A percentile compares a stretch with the other conserved stretches of the same genome.
Evolutionary conservation across 1,140 invertebrate genomes (phyloP).

Genomic region (Asbolus verrucosus): DNA sequence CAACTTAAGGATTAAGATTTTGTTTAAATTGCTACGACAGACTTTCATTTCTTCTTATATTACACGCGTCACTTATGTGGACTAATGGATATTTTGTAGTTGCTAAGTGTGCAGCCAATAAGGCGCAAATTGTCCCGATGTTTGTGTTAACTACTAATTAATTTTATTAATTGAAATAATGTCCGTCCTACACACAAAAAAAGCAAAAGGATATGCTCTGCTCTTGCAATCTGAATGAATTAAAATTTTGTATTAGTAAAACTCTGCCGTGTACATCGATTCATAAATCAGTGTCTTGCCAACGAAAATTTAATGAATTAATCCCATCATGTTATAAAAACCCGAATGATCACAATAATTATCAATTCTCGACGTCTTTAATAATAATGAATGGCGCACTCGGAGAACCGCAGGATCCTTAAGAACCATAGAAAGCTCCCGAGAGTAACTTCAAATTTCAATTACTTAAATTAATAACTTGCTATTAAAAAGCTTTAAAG

Average conservation of each 20-base stretch:
- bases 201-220: no score
- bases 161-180: no score
- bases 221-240: no score
- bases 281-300: neutral
- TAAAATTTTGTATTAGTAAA: conserved; percentile 2
- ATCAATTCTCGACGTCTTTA: neutral
- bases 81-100: no score
- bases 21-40: no score
- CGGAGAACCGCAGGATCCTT: conserved; percentile 8
- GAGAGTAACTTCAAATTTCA: conserved; percentile 29
- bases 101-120: no score
- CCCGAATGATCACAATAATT: conserved; percentile 11
- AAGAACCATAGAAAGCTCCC: conserved; percentile 22
- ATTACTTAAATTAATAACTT: conserved; percentile 37
- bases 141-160: no score
- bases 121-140: no score
- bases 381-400: conserved; percentile 21
- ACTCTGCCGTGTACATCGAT: neutral
- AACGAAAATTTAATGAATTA: neutral
- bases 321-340: neutral
- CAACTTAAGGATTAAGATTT: no score
- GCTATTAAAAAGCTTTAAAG: conserved; percentile 35
- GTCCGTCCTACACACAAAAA: no score
- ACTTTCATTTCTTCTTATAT: no score
- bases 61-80: no score